phyloP scores from a whole-genome alignment of 1,140 invertebrate genomes.

The Mya arenaria region DNA sequence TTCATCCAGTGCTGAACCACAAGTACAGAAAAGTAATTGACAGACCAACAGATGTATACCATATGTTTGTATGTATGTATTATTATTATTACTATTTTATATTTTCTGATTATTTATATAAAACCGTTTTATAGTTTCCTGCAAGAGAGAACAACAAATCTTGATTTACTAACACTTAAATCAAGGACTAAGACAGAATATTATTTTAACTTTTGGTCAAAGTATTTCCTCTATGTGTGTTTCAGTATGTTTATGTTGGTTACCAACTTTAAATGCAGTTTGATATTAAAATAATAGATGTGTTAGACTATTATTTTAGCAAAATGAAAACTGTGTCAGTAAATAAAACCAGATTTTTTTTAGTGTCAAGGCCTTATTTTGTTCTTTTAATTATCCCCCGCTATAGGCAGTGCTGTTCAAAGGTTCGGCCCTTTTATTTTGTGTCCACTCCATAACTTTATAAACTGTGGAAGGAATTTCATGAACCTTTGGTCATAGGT shows the following conservation, averaged over 20 bases:
- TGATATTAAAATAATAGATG: neutral
- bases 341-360: neutral
- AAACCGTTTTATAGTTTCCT: neutral
- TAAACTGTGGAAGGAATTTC: no score
- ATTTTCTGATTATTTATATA: neutral
- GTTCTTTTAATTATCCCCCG: conserved; percentile 5
- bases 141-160: conserved; percentile 10
- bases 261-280: no score
- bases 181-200: neutral
- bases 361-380: neutral
- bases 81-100: no score
- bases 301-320: conserved; percentile 1
- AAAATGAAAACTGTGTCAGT: conserved; percentile 12
- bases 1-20: conserved; percentile 8
- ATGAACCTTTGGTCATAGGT: no score
- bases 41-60: conserved; percentile 4
- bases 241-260: no score
- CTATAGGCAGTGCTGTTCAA: no score
- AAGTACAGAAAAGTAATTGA: conserved; percentile 28
- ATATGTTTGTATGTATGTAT: conserved; percentile 34
- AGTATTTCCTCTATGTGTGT: no score
- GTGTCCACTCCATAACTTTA: no score
- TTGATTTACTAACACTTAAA: neutral
- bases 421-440: no score
- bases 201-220: neutral